These are phyloP conservation scores for Toxotes jaculatrix DNA, from an alignment of 2,113 vertebrate species.

Conservation along the genomic window DNA sequence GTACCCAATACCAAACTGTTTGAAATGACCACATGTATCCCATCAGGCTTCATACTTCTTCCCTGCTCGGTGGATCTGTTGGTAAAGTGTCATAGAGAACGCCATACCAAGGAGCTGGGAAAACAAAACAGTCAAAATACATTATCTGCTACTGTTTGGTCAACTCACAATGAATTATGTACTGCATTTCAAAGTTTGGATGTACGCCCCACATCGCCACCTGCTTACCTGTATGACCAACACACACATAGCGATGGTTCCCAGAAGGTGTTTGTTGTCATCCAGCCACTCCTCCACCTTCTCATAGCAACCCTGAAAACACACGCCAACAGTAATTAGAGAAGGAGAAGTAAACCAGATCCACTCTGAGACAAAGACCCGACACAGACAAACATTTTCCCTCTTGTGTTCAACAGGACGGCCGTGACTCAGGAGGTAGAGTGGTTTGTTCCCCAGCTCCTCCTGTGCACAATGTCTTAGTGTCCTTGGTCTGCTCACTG, in stretches of 20 bases:
- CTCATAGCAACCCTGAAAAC: conserved; percentile 93
- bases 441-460: no score
- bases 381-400: no score
- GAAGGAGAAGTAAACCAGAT: no score
- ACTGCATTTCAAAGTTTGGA: neutral
- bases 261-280: conserved; percentile 94
- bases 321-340: neutral
- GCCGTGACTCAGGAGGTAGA: no score
- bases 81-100: conserved; percentile 98
- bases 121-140: conserved; percentile 35
- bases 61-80: conserved; percentile 95
- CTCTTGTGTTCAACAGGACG: no score
- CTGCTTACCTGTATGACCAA: conserved; percentile 91
- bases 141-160: neutral
- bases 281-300: conserved; percentile 94
- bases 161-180: neutral
- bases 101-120: conserved; percentile 97
- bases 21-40: neutral
- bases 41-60: conserved; percentile 95
- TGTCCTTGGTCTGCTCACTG: no score
- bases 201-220: no score
- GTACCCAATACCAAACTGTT: neutral
- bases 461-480: no score
- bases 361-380: no score
- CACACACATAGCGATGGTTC: conserved; percentile 93